phyloP scores from a whole-genome alignment of 2,888 invertebrate species.

The Polylopha cassiicola region DNA sequence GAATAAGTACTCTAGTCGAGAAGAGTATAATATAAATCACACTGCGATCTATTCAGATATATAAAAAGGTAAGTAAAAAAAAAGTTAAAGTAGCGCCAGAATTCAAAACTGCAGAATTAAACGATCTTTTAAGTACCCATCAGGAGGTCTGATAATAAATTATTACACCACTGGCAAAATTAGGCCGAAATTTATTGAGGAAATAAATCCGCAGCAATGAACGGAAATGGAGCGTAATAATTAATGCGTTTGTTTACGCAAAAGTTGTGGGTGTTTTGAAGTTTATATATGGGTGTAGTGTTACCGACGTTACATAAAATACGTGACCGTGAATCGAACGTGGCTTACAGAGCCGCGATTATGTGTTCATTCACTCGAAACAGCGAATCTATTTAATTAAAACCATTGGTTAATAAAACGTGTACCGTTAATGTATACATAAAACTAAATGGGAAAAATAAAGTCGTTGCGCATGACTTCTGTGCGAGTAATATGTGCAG shows the following conservation, averaged over 20 bases:
- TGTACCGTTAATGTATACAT: too few relatives aligned
- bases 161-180: slow-evolving; percentile 22
- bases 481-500: slow-evolving; percentile 1
- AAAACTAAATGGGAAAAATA: neutral
- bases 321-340: slow-evolving; percentile 23
- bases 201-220: slow-evolving; percentile 30
- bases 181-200: slow-evolving; percentile 27
- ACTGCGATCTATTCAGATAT: too few relatives aligned
- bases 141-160: slow-evolving; percentile 14
- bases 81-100: too few relatives aligned
- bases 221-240: slow-evolving; percentile 31
- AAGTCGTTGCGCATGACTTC: neutral
- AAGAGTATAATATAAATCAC: too few relatives aligned
- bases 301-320: slow-evolving; percentile 12
- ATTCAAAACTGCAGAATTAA: too few relatives aligned
- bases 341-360: slow-evolving; percentile 19
- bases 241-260: slow-evolving; percentile 34
- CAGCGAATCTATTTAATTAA: slow-evolving; percentile 9
- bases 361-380: slow-evolving; percentile 11
- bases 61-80: too few relatives aligned
- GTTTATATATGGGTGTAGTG: slow-evolving; percentile 13
- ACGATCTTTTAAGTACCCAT: neutral
- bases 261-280: slow-evolving; percentile 20
- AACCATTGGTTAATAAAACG: neutral
- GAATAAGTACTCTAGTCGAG: too few relatives aligned